A percentile compares a stretch with the other conserved stretches of the same genome.
Evolutionary conservation across 2,797 vertebrate genomes (phyloP).

Genomic region (Okamejei kenojei): DNA sequence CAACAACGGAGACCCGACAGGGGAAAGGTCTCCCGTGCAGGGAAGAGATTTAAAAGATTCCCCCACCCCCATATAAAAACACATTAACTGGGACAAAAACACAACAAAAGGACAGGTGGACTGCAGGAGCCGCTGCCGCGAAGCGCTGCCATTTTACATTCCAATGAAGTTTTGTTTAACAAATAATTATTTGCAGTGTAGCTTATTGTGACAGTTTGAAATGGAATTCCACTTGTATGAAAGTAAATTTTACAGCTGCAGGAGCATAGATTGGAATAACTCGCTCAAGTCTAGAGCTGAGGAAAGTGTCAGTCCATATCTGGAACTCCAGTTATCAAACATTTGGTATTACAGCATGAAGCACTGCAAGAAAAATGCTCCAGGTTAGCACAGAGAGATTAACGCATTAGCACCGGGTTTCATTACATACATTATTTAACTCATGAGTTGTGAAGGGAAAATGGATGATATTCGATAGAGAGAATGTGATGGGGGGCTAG

Average conservation of each 20-base stretch:
- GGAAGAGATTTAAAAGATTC: too few species aligned
- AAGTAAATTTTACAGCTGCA: constrained; percentile 61
- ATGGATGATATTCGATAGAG: constrained; percentile 30
- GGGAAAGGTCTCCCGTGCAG: too few species aligned
- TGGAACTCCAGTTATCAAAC: constrained; percentile 53
- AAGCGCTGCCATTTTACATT: too few species aligned
- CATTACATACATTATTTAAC: constrained; percentile 43
- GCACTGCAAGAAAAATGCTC: constrained; percentile 41
- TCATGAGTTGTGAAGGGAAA: constrained; percentile 40
- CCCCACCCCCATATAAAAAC: too few species aligned
- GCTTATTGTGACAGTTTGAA: constrained; percentile 62
- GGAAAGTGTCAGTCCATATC: constrained; percentile 56
- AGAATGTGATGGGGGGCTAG: neutral
- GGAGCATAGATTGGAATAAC: constrained; percentile 60
- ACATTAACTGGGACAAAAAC: too few species aligned
- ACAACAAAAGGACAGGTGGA: too few species aligned
- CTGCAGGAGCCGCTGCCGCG: too few species aligned
- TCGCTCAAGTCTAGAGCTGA: constrained; percentile 57
- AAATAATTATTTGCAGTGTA: constrained; percentile 56
- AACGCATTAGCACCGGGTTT: constrained; percentile 43
- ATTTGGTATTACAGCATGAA: constrained; percentile 43
- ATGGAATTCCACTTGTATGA: constrained; percentile 55
- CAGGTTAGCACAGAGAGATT: constrained; percentile 45
- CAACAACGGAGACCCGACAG: too few species aligned
- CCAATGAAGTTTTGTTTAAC: constrained; percentile 44